These are phyloP conservation scores for Tenthredo amoena DNA, from an alignment of 2,888 invertebrate genomes.

Conservation along the genomic window DNA sequence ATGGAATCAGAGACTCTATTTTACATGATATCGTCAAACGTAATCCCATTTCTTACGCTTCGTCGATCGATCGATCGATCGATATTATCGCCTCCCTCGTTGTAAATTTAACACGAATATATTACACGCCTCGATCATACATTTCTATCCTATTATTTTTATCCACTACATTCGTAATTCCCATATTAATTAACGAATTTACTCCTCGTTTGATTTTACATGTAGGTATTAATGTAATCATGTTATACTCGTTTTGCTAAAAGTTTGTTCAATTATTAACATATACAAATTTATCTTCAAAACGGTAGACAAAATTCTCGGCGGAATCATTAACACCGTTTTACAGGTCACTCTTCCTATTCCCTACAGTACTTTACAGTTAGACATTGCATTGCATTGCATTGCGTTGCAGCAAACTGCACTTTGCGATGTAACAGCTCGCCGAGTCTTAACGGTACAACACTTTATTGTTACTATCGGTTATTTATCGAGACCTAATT, in stretches of 20 bases:
- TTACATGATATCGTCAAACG: not conserved
- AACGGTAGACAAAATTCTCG: too few relatives aligned
- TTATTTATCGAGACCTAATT: not conserved
- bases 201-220: not conserved
- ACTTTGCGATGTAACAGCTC: not conserved
- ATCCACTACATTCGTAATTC: not conserved
- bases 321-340: not conserved
- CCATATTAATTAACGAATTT: not conserved
- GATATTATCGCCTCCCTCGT: not conserved
- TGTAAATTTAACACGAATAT: not conserved
- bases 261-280: too few relatives aligned
- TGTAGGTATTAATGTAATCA: too few relatives aligned
- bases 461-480: constrained; percentile 2
- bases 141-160: too few relatives aligned
- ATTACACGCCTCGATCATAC: not conserved
- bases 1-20: not conserved
- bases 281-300: too few relatives aligned
- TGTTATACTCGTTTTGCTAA: not conserved
- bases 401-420: not conserved
- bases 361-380: not conserved
- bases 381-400: not conserved
- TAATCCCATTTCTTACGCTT: constrained; percentile 2
- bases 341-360: not conserved
- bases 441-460: not conserved
- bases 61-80: not conserved